Conservation (phyloP, 30 jellyfish, hydroid and myxozoan genomes). For the Morbakka virulenta region DNA sequence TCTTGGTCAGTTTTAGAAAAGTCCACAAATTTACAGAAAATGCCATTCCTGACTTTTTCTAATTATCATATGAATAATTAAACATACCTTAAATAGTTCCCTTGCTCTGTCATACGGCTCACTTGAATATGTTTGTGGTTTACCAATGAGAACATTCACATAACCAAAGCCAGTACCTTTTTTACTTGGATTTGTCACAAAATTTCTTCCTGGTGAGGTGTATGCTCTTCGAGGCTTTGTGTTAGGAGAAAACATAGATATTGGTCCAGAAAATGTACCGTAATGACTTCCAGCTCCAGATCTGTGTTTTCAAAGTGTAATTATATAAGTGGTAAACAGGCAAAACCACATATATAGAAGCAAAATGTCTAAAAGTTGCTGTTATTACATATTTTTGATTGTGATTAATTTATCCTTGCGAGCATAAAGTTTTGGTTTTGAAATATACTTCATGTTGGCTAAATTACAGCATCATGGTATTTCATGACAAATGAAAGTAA, state of each 20-base stretch:
- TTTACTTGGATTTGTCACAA: constrained; percentile 78
- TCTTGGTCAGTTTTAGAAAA: too few species aligned
- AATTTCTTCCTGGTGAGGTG: constrained; percentile 87
- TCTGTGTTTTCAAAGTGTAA: constrained; percentile 19
- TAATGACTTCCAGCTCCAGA: constrained; percentile 96
- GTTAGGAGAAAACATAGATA: constrained; percentile 65
- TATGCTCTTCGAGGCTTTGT: constrained; percentile 41
- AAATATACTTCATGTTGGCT: too few species aligned
- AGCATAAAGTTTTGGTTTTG: too few species aligned
- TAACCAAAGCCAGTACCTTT: constrained; percentile 98
- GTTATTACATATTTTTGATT: too few species aligned
- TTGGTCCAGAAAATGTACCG: constrained; percentile 94
- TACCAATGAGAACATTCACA: constrained; percentile 91
- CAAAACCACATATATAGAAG: too few species aligned
- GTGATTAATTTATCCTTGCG: too few species aligned
- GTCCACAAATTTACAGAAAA: too few species aligned
- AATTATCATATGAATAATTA: too few species aligned
- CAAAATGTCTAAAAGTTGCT: too few species aligned
- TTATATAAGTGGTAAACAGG: background rate
- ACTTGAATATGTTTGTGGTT: constrained; percentile 76
- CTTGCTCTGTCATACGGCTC: constrained; percentile 88
- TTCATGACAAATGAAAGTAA: too few species aligned
- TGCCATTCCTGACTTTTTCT: too few species aligned
- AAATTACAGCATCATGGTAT: too few species aligned
- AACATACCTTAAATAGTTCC: constrained; percentile 73